Conservation (phyloP, 1,140 invertebrate genomes). For the Venustaconcha ellipsiformis region DNA sequence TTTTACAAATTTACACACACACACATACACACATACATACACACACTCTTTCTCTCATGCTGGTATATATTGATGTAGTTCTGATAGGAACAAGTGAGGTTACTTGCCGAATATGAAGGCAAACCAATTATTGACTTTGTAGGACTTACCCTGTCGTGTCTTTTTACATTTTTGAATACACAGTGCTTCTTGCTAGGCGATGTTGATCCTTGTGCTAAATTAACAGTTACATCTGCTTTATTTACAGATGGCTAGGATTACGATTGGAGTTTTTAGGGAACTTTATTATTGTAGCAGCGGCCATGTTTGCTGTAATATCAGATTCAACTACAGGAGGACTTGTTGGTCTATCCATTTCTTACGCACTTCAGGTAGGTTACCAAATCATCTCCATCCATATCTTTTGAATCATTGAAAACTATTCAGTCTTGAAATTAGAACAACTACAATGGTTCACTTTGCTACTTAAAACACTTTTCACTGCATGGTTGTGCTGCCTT, state of each 20-base stretch:
- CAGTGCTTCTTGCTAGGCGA: no score
- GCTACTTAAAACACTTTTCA: background rate
- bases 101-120: no score
- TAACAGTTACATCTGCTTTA: no score
- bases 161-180: no score
- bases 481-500: background rate
- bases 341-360: constrained; percentile 68
- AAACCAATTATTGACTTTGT: no score
- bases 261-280: constrained; percentile 85
- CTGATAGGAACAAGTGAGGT: no score
- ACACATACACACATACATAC: no score
- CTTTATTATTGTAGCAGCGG: constrained; percentile 71
- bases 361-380: constrained; percentile 66
- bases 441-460: background rate
- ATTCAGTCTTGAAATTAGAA: background rate
- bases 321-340: constrained; percentile 62
- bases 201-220: no score
- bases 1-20: no score
- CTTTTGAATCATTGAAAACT: background rate
- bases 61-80: no score
- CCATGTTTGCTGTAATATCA: constrained; percentile 70
- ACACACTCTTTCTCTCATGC: no score
- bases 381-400: background rate
- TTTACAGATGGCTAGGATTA: constrained; percentile 86
- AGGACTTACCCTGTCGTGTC: no score